These are phyloP conservation scores for Otocyon megalotis DNA, from an alignment of 2,113 vertebrate species.

Conservation along the genomic window DNA sequence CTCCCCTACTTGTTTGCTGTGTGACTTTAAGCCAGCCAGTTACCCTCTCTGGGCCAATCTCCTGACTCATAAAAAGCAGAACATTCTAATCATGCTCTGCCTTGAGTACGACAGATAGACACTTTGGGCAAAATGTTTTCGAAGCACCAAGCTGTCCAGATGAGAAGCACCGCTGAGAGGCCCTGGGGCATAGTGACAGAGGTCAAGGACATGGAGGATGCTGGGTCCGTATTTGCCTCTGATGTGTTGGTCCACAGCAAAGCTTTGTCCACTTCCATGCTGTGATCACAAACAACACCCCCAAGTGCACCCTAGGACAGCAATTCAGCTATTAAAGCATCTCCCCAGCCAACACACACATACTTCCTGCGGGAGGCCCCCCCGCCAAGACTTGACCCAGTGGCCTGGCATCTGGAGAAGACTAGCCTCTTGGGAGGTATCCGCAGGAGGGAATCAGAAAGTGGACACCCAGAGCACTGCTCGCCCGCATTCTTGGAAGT, in stretches of 20 bases:
- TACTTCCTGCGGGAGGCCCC: fast-evolving
- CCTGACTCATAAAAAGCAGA: neutral
- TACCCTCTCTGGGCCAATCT: neutral
- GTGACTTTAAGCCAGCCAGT: neutral
- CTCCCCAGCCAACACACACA: too few species aligned
- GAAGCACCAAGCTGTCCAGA: neutral
- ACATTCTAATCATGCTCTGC: neutral
- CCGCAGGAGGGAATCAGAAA: neutral
- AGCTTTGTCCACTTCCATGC: neutral
- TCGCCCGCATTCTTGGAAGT: neutral
- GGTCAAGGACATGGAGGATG: neutral
- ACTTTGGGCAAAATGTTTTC: neutral
- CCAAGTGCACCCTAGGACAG: neutral
- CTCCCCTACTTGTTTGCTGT: neutral
- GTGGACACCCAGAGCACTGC: neutral
- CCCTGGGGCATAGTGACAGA: neutral
- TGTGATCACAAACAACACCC: neutral
- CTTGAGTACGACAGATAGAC: neutral
- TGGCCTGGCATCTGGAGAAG: neutral
- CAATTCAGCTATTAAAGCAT: too few species aligned
- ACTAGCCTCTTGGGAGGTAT: neutral
- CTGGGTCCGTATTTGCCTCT: neutral
- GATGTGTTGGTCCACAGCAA: neutral
- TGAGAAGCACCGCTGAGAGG: neutral
- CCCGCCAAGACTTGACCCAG: neutral